Conservation (phyloP, 2,113 vertebrate genomes). For the Psittacara wagleri region DNA sequence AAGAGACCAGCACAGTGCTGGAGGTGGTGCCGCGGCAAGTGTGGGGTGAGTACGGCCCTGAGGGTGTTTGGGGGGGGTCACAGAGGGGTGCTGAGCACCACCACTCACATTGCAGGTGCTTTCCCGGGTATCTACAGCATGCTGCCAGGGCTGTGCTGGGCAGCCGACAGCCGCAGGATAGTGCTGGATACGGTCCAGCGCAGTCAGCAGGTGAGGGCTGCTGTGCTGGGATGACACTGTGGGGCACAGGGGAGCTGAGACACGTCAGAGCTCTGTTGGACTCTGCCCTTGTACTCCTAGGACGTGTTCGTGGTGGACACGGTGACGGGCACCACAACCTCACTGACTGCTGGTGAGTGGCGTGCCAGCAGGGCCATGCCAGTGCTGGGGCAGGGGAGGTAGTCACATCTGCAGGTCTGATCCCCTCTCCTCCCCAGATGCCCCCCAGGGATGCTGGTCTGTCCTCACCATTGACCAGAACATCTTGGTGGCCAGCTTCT, state of each 20-base stretch:
- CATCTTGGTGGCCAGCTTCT: constrained; percentile 23
- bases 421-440: not conserved
- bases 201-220: constrained; percentile 46
- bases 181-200: constrained; percentile 65
- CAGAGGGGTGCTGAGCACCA: not conserved
- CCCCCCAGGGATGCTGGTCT: constrained; percentile 27
- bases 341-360: constrained; percentile 20
- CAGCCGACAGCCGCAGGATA: constrained; percentile 76
- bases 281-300: not conserved
- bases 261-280: not conserved
- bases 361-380: accelerated
- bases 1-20: constrained; percentile 11
- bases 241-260: accelerated
- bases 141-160: constrained; percentile 76
- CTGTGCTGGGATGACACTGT: accelerated
- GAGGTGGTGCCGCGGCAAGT: not conserved
- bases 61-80: accelerated
- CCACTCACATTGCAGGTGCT: not conserved
- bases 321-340: not conserved
- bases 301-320: constrained; percentile 44
- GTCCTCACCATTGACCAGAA: constrained; percentile 23
- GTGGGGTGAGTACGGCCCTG: not conserved
- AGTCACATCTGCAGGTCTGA: not conserved
- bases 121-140: constrained; percentile 51
- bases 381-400: not conserved